Percentiles rank a stretch among this genome's conserved stretches.
Conservation (phyloP, 2,888 invertebrate species). For the Orthonevra nobilis region DNA sequence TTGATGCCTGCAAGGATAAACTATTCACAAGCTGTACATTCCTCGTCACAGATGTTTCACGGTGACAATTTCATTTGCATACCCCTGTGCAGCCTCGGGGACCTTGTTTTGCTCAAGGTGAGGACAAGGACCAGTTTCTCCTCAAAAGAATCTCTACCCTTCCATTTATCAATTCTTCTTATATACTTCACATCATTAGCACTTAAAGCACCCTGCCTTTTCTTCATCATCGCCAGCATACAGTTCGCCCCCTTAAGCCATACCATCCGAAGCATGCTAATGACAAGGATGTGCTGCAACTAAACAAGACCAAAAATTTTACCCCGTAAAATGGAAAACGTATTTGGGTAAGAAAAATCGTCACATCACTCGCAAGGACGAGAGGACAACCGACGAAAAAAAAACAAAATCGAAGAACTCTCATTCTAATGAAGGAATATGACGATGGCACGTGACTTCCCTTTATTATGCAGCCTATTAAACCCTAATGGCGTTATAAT, state of each 20-base stretch:
- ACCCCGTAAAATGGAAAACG: neutral
- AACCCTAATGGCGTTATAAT: constrained; percentile 71
- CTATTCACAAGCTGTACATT: constrained; percentile 16
- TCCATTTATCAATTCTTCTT: constrained; percentile 62
- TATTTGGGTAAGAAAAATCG: no score
- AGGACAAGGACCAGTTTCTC: constrained; percentile 7
- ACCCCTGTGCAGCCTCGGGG: constrained; percentile 21
- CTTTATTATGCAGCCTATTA: constrained; percentile 70
- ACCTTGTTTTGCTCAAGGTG: constrained; percentile 21
- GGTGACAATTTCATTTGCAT: constrained; percentile 63
- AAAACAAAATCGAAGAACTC: constrained; percentile 66
- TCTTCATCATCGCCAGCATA: neutral
- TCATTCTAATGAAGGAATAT: constrained; percentile 70
- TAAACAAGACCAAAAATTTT: constrained; percentile 2
- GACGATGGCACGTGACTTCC: constrained; percentile 61
- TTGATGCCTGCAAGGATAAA: constrained; percentile 11
- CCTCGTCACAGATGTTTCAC: constrained; percentile 44
- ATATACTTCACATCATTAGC: constrained; percentile 61
- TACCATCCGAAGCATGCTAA: constrained; percentile 26
- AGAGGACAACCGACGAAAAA: constrained; percentile 27
- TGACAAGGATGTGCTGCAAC: constrained; percentile 8
- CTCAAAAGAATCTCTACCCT: constrained; percentile 33
- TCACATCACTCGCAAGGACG: constrained; percentile 42
- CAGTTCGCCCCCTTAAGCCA: neutral
- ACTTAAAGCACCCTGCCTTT: constrained; percentile 31